Evolutionary conservation across 2,797 vertebrate species (phyloP), one percentile per base, ranked within the genome.

Genomic region (Pangasius djambal): DNA sequence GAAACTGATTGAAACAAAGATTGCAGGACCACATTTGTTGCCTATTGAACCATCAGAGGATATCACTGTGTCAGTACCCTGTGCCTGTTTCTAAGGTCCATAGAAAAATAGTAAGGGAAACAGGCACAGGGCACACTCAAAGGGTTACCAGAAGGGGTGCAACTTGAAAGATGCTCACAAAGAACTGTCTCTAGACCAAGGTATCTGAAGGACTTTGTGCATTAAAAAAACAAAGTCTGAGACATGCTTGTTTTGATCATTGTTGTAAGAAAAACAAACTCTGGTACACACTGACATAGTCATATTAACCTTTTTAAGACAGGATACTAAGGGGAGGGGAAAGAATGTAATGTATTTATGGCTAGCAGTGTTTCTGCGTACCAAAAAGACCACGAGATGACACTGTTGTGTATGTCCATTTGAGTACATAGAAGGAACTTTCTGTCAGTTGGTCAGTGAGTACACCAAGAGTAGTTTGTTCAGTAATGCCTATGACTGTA

Each of bases 311-410:
- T 2, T 63, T 25, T 63, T 28, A 63, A 63, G 8, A 28, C 22
- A 63, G 3, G 4, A 67, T n/a, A 1, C 7, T 65, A n/a, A 12
- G 28, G 8, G 10, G 3, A 1, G 0, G 3, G 28, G n/a, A 0
- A 69, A 15, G 67, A 69, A 69, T 69, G 67, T 69, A n/a, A n/a
- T 77, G 12, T 77, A 50, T 15, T 28, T 7, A 72, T 22, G 6
- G 25, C n/a, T n/a, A 77, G 40, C 74, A 28, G 48, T 1, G 7
- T 72, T 40, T 37, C 2, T 13, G 44, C n/a, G 22, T n/a, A 16
- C 74, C 50, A 77, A 13, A 25, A 77, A 77, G 44, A 4, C 74
- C 25, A 48, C 25, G 2, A n/a, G 74, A 50, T 28, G 13, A 12
- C 15, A 2, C 25, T 72, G 6, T 22, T 44, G 20, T 34, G 69